These are phyloP conservation scores for Drosophila parvula DNA, from an alignment of 1,140 invertebrate species.

Conservation along the genomic window DNA sequence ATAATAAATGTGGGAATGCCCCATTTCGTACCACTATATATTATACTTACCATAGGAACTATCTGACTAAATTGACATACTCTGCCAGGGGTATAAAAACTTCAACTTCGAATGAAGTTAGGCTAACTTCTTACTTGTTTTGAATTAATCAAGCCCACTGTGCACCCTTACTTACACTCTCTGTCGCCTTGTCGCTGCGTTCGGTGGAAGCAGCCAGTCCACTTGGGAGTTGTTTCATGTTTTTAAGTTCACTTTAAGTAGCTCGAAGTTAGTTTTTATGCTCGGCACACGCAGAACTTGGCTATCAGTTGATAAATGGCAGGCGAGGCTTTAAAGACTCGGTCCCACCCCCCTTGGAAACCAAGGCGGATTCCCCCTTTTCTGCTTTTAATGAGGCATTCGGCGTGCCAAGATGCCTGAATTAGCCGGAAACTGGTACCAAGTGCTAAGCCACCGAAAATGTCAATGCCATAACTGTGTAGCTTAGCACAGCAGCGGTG, in stretches of 20 bases:
- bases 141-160: background rate
- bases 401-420: conserved; percentile 60
- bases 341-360: background rate
- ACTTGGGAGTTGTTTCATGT: conserved; percentile 72
- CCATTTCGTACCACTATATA: too few species aligned
- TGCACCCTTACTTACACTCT: background rate
- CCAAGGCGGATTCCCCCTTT: background rate
- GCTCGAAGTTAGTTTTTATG: conserved; percentile 79
- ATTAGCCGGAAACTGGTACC: conserved; percentile 50
- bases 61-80: too few species aligned
- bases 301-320: conserved; percentile 77
- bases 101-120: too few species aligned
- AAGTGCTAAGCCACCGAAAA: conserved; percentile 34
- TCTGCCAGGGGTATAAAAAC: too few species aligned
- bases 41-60: too few species aligned
- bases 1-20: too few species aligned
- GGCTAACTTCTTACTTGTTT: too few species aligned
- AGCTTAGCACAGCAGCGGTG: background rate
- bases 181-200: conserved; percentile 2
- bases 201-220: conserved; percentile 13
- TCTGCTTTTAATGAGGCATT: conserved; percentile 70
- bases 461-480: conserved; percentile 12
- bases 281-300: conserved; percentile 74
- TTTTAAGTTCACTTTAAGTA: conserved; percentile 79
- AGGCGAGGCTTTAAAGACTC: conserved; percentile 64